Evolutionary conservation across 2,888 invertebrate genomes (phyloP).

Genomic region (Drosophila nigricruria): DNA sequence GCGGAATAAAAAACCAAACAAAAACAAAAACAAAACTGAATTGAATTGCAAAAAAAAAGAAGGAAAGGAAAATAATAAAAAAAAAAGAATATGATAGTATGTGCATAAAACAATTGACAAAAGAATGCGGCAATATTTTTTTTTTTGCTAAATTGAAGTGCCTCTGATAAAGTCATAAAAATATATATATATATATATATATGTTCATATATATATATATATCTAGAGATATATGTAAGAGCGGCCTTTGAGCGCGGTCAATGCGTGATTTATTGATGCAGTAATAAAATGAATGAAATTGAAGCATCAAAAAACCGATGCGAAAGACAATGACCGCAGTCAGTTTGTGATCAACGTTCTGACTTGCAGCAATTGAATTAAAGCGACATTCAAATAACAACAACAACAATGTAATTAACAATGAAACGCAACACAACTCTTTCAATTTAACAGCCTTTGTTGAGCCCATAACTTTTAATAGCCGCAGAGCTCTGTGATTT

Average conservation of each 20-base stretch:
- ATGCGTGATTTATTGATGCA: slow-evolving; percentile 73
- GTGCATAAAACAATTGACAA: slow-evolving; percentile 57
- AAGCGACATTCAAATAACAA: slow-evolving; percentile 47
- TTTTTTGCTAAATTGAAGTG: slow-evolving; percentile 66
- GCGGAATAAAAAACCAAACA: slow-evolving; percentile 19
- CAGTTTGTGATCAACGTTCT: slow-evolving; percentile 23
- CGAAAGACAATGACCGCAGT: slow-evolving; percentile 29
- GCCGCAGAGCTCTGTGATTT: slow-evolving; percentile 52
- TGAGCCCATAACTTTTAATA: slow-evolving; percentile 50
- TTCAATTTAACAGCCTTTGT: slow-evolving; percentile 50
- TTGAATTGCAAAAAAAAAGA: slow-evolving; percentile 9
- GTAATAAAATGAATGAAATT: slow-evolving; percentile 46
- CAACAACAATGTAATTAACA: slow-evolving; percentile 10
- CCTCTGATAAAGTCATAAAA: slow-evolving; percentile 68
- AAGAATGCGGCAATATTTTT: slow-evolving; percentile 65
- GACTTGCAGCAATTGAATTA: slow-evolving; percentile 66
- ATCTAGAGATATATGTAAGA: slow-evolving; percentile 1
- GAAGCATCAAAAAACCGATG: slow-evolving; percentile 3
- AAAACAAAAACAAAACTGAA: slow-evolving; percentile 11
- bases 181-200: slow-evolving; percentile 5
- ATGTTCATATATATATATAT: neutral
- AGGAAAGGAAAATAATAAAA: slow-evolving; percentile 1
- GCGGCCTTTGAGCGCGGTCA: slow-evolving; percentile 45
- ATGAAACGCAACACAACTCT: slow-evolving; percentile 53
- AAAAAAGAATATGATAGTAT: slow-evolving; percentile 17